phyloP scores from a whole-genome alignment of 2,113 vertebrate genomes.

The Sorex araneus region DNA sequence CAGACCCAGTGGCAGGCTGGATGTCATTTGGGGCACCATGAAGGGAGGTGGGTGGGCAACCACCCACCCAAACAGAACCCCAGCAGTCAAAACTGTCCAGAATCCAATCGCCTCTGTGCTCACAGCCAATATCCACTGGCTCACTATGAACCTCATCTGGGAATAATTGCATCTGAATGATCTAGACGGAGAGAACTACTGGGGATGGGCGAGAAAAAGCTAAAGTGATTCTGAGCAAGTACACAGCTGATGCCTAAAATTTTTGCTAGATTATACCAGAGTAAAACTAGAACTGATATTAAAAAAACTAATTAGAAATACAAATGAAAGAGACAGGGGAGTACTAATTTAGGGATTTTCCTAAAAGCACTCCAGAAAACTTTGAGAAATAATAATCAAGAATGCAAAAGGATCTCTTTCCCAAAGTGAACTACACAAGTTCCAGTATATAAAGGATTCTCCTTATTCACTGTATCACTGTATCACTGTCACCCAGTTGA shows the following conservation, averaged over 20 bases:
- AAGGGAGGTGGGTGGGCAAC: no score
- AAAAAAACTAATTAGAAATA: neutral
- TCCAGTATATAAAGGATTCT: neutral
- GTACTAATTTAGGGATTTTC: neutral
- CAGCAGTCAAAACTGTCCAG: no score
- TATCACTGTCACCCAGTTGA: no score
- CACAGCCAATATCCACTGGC: no score
- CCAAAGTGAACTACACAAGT: neutral
- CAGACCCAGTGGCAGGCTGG: no score
- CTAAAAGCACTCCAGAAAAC: neutral
- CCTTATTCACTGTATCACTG: no score
- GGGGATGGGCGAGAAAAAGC: neutral
- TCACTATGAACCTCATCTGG: no score
- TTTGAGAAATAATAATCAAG: neutral
- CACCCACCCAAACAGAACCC: no score
- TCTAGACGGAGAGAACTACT: neutral
- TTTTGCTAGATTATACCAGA: neutral
- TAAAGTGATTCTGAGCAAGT: neutral
- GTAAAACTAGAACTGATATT: neutral
- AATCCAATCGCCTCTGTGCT: no score
- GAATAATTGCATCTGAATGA: neutral
- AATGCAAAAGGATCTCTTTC: neutral
- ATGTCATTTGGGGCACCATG: no score
- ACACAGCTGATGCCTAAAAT: rapidly evolving
- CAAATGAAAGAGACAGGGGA: neutral